Evolutionary conservation across 2,113 vertebrate species (phyloP).

Genomic region (Patagioenas fasciata): DNA sequence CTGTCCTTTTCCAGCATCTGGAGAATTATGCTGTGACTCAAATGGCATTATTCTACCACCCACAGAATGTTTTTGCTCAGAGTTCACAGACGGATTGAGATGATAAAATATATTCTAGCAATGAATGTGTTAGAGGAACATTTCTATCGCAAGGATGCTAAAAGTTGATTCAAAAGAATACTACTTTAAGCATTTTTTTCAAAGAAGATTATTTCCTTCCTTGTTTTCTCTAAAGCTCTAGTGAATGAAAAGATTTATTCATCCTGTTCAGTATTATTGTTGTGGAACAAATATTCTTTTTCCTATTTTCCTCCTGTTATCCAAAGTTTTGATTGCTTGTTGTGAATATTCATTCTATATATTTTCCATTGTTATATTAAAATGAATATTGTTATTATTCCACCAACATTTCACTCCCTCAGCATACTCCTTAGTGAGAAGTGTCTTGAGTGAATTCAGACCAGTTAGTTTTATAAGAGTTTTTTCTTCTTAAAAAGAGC

Average conservation of each 20-base stretch:
- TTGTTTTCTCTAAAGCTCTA: not conserved
- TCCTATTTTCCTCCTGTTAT: not conserved
- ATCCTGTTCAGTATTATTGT: not conserved
- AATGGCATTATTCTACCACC: slow-evolving; percentile 49
- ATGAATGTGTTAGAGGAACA: slow-evolving; percentile 44
- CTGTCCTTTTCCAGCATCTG: slow-evolving; percentile 31
- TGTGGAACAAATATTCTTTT: slow-evolving; percentile 15
- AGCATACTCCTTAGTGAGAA: not conserved
- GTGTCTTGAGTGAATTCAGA: not conserved
- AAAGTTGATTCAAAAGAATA: slow-evolving; percentile 47
- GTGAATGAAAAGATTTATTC: not conserved
- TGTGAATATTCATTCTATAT: not conserved
- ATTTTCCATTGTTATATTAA: not conserved
- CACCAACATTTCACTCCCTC: slow-evolving; percentile 21
- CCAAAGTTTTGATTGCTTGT: not conserved
- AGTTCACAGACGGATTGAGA: slow-evolving; percentile 47
- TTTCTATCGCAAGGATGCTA: slow-evolving; percentile 50
- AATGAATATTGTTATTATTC: not conserved
- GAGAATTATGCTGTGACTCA: slow-evolving; percentile 58
- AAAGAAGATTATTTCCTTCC: not conserved
- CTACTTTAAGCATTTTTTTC: slow-evolving; percentile 35
- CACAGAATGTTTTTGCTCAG: slow-evolving; percentile 58
- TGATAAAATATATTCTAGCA: slow-evolving; percentile 61
- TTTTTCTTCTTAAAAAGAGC: not conserved
- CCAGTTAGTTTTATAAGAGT: not conserved